phyloP scores from a whole-genome alignment of 2,797 vertebrate species.

The Gymnothorax reevesii region DNA sequence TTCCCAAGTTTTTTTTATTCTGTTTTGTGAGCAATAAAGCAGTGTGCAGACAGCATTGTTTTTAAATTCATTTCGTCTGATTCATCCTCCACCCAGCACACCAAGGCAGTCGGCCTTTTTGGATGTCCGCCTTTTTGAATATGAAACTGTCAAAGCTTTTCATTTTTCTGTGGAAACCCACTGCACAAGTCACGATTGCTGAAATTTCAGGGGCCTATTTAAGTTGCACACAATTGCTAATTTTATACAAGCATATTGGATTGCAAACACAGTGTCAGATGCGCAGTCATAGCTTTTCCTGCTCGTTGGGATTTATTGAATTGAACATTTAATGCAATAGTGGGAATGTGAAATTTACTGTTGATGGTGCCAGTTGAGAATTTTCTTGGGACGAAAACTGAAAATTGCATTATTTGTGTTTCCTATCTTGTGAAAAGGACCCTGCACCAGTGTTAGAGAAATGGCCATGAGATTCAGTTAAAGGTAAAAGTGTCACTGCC shows the following conservation, averaged over 20 bases:
- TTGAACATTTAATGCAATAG: conserved; percentile 4
- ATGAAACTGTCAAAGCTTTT: too few relatives aligned
- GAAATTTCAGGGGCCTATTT: background rate
- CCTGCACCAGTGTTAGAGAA: background rate
- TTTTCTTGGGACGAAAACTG: background rate
- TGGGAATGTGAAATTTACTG: background rate
- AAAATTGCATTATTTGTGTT: background rate
- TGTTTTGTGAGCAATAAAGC: too few relatives aligned
- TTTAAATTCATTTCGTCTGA: too few relatives aligned
- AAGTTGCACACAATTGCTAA: background rate
- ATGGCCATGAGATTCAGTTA: background rate
- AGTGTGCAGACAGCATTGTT: too few relatives aligned
- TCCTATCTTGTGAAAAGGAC: background rate
- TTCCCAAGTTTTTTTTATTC: too few relatives aligned
- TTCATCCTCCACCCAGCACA: too few relatives aligned
- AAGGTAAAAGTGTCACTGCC: background rate
- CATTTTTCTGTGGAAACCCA: background rate
- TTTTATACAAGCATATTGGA: background rate
- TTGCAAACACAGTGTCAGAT: background rate
- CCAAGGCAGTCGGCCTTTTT: too few relatives aligned
- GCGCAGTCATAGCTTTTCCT: background rate
- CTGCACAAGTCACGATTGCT: background rate
- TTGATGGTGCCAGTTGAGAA: background rate
- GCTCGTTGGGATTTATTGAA: background rate
- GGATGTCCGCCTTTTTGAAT: too few relatives aligned